Base-by-base conservation (phyloP, 2,113 vertebrate genomes). In the Sebastes schlegelii region DNA sequence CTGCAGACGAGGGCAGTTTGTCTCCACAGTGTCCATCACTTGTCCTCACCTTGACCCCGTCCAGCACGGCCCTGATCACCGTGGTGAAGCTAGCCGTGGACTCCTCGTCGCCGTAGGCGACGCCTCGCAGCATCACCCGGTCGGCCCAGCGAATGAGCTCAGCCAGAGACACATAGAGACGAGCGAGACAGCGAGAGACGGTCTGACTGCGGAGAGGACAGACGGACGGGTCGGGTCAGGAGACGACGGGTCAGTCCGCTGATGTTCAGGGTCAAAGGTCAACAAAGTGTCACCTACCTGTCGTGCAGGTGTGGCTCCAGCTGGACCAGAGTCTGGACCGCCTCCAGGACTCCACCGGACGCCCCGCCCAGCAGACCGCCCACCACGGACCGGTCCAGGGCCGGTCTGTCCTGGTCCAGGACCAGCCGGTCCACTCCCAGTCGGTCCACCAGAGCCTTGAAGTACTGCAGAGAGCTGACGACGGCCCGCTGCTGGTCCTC, bases 81-180 rank as follows among this genome's bases (percentile, higher is more conserved):
- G 86, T 95, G 74, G 95, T 97, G 42, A 97, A 97, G 0, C 95
- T 95, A 0, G 93, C 91, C 77, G 97, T 94, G 84, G 96, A 94
- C 73, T 98, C 96, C 55, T 97, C 96, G 87, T 97, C 94, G 71
- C 97, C 96, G 0, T 93, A 95, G 80, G 96, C 95, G 62, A 97
- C 89, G 0, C 96, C 96, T 72, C 97, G 96, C 21, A 99, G 94
- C 96, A 98, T 97, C 86, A 98, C 96, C 84, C 96, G 96, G 72
- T 99, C 98, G 0, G 96, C 97, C 98, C 98, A 99, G 61, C 94
- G 95, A n/a, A 99, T 98, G 26, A 99, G 96, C 83, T 97, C 96
- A 84, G 96, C 98, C 58, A 99, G 93, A 74, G 97, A 97, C 86
- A 95, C 96, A 93, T 98, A 97, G 45, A 71, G 68, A 55, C 68